phyloP scores from a whole-genome alignment of 1,140 invertebrate species.

The Bombus superbus region DNA sequence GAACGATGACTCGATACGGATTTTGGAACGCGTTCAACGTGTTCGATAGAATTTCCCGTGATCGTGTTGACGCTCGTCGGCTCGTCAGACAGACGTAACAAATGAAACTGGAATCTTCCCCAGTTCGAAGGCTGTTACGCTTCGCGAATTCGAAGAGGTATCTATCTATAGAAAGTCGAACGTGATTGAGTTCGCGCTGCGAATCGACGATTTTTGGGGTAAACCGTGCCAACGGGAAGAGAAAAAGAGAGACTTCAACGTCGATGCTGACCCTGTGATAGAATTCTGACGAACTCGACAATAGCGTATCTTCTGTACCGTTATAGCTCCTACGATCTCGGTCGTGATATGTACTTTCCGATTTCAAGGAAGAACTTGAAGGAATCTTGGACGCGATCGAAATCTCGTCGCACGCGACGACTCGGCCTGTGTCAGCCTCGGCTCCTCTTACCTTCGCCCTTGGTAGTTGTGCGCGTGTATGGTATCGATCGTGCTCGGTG shows the following conservation, averaged over 20 bases:
- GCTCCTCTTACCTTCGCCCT: background rate
- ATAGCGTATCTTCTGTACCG: background rate
- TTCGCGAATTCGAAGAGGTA: background rate
- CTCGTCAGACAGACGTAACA: background rate
- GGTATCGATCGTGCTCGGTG: constrained; percentile 41
- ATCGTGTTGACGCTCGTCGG: background rate
- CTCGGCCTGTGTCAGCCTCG: background rate
- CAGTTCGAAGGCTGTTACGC: background rate
- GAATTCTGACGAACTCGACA: background rate
- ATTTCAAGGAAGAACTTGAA: background rate
- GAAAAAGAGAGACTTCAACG: background rate
- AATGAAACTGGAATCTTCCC: background rate
- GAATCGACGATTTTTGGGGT: background rate
- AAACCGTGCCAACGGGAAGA: background rate
- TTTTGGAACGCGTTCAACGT: background rate
- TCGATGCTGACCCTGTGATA: background rate
- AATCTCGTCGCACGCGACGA: constrained; percentile 24
- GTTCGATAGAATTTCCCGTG: background rate
- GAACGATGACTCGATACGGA: background rate
- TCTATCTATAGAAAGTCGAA: background rate
- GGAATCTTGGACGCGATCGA: constrained; percentile 12
- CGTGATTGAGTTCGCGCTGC: background rate
- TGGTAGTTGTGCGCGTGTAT: background rate
- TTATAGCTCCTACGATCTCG: background rate
- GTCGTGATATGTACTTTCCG: background rate